Percentiles rank a stretch among this genome's conserved stretches.
phyloP scores from a whole-genome alignment of 2,888 invertebrate species.

The Acleris holmiana region DNA sequence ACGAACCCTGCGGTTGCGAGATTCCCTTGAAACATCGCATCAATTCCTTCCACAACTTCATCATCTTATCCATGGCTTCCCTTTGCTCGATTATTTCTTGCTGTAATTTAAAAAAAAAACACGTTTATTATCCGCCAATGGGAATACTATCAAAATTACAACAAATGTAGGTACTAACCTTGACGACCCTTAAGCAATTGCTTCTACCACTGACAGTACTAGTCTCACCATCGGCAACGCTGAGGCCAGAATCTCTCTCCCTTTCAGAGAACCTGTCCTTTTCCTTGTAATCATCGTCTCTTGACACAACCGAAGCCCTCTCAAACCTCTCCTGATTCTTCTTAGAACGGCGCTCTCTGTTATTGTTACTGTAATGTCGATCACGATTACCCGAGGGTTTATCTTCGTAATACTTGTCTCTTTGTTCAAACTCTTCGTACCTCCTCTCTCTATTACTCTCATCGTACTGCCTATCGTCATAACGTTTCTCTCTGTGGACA shows the following conservation, averaged over 20 bases:
- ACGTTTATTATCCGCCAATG: neutral
- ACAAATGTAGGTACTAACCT: slow-evolving; percentile 56
- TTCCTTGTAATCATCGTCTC: slow-evolving; percentile 65
- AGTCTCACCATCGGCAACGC: slow-evolving; percentile 71
- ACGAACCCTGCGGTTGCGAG: slow-evolving; percentile 59
- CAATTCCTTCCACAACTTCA: slow-evolving; percentile 78
- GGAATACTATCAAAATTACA: neutral
- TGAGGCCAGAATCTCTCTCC: slow-evolving; percentile 73
- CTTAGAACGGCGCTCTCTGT: slow-evolving; percentile 55
- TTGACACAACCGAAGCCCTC: slow-evolving; percentile 62
- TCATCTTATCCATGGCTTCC: slow-evolving; percentile 81
- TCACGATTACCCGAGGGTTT: slow-evolving; percentile 50
- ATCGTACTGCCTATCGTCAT: slow-evolving; percentile 45
- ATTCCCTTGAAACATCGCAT: slow-evolving; percentile 78
- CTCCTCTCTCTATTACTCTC: slow-evolving; percentile 30
- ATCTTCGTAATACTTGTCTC: slow-evolving; percentile 59
- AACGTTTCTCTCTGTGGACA: slow-evolving; percentile 54
- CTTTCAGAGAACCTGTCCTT: slow-evolving; percentile 67
- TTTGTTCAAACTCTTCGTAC: slow-evolving; percentile 27
- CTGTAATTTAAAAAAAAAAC: slow-evolving; percentile 48
- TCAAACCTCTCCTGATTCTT: slow-evolving; percentile 64
- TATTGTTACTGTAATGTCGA: slow-evolving; percentile 39
- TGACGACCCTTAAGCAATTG: slow-evolving; percentile 71
- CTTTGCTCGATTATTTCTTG: slow-evolving; percentile 78
- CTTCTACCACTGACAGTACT: slow-evolving; percentile 73